These are phyloP conservation scores for Lepidurus apus DNA, from an alignment of 1,140 invertebrate species.

Conservation along the genomic window DNA sequence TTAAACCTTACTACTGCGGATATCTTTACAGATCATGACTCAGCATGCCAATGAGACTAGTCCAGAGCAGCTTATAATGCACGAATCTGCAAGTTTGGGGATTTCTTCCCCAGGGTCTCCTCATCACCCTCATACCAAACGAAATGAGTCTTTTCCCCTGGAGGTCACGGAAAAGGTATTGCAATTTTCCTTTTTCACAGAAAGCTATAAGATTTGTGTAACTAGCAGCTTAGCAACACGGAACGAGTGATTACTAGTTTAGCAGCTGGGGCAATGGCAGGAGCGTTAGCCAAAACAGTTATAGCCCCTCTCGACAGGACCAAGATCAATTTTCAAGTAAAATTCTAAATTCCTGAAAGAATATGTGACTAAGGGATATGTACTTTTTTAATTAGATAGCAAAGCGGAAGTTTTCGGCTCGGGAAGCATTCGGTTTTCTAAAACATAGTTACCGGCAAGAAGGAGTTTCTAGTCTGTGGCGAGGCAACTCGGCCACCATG, in stretches of 20 bases:
- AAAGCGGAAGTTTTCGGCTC: conserved; percentile 69
- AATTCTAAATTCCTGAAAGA: conserved; percentile 35
- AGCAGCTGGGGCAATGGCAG: conserved; percentile 77
- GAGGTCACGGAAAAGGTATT: not conserved
- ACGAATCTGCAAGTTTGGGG: conserved; percentile 4
- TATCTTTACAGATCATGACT: not conserved
- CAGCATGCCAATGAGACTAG: not conserved
- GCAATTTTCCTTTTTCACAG: not conserved
- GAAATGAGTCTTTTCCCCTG: not conserved
- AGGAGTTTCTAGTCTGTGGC: conserved; percentile 79
- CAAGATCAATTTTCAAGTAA: conserved; percentile 95
- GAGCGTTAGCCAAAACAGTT: conserved; percentile 87
- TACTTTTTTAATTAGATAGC: conserved; percentile 41
- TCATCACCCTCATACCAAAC: not conserved
- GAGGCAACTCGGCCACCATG: conserved; percentile 97
- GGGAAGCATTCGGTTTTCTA: conserved; percentile 73
- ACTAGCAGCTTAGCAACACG: conserved; percentile 42
- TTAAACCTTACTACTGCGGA: not conserved
- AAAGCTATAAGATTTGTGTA: not conserved
- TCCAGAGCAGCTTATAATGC: not conserved
- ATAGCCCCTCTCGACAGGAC: conserved; percentile 95
- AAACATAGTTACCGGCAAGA: conserved; percentile 60
- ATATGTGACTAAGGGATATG: not conserved
- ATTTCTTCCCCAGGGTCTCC: not conserved
- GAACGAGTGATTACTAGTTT: conserved; percentile 62